A percentile compares a stretch with the other conserved stretches of the same genome.
phyloP scores from a whole-genome alignment of 2,113 vertebrate species.

The Pelecanoides urinatrix region DNA sequence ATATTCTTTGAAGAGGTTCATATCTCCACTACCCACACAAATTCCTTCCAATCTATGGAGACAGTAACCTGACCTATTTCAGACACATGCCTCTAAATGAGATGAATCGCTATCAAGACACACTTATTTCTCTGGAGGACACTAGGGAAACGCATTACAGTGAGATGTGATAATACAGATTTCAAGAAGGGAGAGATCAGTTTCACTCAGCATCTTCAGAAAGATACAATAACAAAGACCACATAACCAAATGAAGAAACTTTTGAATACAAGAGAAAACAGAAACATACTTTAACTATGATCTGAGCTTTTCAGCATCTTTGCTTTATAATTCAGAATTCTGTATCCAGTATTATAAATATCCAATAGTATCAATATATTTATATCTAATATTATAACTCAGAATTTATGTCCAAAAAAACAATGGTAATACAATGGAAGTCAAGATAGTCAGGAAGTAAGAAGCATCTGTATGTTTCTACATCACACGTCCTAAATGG shows the following conservation, averaged over 20 bases:
- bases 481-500: not conserved
- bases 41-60: not conserved
- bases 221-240: not conserved
- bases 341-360: not conserved
- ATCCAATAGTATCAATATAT: not conserved
- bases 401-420: not conserved
- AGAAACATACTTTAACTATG: not conserved
- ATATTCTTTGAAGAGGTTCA: not conserved
- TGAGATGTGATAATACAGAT: not conserved
- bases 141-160: not conserved
- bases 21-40: not conserved
- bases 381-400: not conserved
- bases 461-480: not conserved
- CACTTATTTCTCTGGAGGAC: not conserved
- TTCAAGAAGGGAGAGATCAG: not conserved
- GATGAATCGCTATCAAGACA: fast-evolving
- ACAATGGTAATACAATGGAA: not conserved
- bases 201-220: not conserved
- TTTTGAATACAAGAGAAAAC: not conserved
- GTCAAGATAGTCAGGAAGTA: not conserved
- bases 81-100: not conserved
- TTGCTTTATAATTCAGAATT: not conserved
- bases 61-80: not conserved
- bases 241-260: not conserved
- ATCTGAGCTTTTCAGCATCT: not conserved